These are phyloP conservation scores for Caenorhabditis panamensis DNA, from an alignment of 2,888 invertebrate species.

Conservation along the genomic window DNA sequence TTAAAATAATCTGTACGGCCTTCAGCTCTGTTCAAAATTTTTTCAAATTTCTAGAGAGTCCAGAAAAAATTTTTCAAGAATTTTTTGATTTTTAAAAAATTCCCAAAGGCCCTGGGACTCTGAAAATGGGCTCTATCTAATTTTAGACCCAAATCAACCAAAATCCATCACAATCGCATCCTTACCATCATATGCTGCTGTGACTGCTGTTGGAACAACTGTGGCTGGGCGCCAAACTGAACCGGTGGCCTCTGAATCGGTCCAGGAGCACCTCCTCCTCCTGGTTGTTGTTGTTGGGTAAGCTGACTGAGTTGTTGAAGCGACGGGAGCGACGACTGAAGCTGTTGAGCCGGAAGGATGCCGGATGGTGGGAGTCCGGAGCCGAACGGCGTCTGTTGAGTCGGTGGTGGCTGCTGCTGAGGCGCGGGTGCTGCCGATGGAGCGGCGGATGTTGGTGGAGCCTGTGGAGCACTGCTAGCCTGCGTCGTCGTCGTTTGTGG, in stretches of 20 bases:
- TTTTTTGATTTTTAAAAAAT: too few relatives aligned
- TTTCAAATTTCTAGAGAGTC: too few relatives aligned
- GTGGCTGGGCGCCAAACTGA: constrained; percentile 17
- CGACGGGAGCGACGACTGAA: not conserved
- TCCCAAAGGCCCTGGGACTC: too few relatives aligned
- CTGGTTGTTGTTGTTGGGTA: constrained; percentile 17
- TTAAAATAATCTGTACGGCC: too few relatives aligned
- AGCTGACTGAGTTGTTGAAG: not conserved
- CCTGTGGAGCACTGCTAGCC: not conserved
- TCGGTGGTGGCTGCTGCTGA: not conserved
- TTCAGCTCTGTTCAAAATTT: too few relatives aligned
- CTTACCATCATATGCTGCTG: constrained; percentile 43
- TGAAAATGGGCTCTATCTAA: too few relatives aligned
- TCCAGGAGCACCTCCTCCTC: too few relatives aligned
- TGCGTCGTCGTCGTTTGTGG: constrained; percentile 1
- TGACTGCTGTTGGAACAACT: constrained; percentile 21
- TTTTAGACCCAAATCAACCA: too few relatives aligned
- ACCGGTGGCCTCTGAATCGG: constrained; percentile 39
- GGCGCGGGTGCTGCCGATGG: not conserved
- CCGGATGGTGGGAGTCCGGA: constrained; percentile 54
- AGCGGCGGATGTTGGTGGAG: constrained; percentile 29
- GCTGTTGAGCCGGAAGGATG: constrained; percentile 18
- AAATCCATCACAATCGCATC: too few relatives aligned
- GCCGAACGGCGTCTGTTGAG: constrained; percentile 21
- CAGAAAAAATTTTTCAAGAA: too few relatives aligned